Percentiles rank a stretch among this genome's conserved stretches.
Evolutionary conservation across 2,797 vertebrate species (phyloP).

Genomic region (Danio choprae): DNA sequence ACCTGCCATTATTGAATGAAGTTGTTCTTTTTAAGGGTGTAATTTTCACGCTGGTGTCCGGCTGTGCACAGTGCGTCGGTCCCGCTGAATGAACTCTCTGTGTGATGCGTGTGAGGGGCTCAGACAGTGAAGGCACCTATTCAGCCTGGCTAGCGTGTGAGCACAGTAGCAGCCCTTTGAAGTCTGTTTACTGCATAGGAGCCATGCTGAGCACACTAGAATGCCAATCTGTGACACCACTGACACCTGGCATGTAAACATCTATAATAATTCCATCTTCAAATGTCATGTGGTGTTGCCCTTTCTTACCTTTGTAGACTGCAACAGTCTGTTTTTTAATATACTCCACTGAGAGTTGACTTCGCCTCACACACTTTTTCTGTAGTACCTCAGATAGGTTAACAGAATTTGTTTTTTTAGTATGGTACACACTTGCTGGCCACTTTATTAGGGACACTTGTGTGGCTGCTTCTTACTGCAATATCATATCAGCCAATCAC

Average conservation of each 20-base stretch:
- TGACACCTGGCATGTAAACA: slow-evolving; percentile 84
- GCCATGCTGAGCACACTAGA: slow-evolving; percentile 78
- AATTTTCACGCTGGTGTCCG: slow-evolving; percentile 57
- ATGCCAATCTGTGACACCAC: slow-evolving; percentile 82
- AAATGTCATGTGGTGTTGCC: slow-evolving; percentile 75
- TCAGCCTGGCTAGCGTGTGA: slow-evolving; percentile 56
- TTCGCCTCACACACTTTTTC: slow-evolving; percentile 1
- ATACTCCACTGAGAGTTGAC: slow-evolving; percentile 24
- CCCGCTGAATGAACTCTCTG: slow-evolving; percentile 51
- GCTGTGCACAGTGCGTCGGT: slow-evolving; percentile 46
- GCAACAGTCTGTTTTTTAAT: slow-evolving; percentile 42
- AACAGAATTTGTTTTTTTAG: not conserved
- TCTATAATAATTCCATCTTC: slow-evolving; percentile 74
- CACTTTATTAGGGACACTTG: too few species aligned
- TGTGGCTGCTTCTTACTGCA: too few species aligned
- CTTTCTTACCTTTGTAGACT: slow-evolving; percentile 72
- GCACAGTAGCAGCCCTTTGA: slow-evolving; percentile 73
- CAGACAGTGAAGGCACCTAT: slow-evolving; percentile 54
- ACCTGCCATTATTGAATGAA: slow-evolving; percentile 62
- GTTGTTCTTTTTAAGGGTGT: slow-evolving; percentile 57
- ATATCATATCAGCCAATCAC: too few species aligned
- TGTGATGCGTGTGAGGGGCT: slow-evolving; percentile 53
- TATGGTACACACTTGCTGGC: too few species aligned
- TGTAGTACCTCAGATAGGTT: not conserved
- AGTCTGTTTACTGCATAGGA: slow-evolving; percentile 78